A percentile compares a stretch with the other conserved stretches of the same genome.
Conservation (phyloP, 2,113 vertebrate species). For the Gambusia affinis region DNA sequence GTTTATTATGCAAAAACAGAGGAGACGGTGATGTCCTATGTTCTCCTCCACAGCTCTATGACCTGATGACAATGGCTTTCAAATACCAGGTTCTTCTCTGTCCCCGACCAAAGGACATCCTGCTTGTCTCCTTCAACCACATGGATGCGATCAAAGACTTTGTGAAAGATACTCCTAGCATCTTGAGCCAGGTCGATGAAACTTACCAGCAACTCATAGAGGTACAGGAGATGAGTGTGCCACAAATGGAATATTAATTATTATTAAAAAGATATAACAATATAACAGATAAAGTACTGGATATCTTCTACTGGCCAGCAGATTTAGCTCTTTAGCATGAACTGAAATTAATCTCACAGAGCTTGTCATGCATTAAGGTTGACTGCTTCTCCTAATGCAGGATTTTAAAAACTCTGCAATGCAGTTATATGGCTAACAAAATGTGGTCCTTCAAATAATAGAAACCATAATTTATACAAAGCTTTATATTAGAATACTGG, state of each 20-base stretch:
- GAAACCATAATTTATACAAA: too few relatives aligned
- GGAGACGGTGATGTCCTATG: not conserved
- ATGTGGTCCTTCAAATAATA: not conserved
- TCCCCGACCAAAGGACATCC: constrained; percentile 90
- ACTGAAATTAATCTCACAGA: too few relatives aligned
- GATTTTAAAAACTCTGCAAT: not conserved
- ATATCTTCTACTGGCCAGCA: too few relatives aligned
- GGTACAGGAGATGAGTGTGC: constrained; percentile 65
- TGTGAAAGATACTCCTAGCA: constrained; percentile 86
- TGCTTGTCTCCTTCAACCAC: constrained; percentile 96
- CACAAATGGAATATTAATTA: not conserved
- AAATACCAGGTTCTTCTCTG: constrained; percentile 97
- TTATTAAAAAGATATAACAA: not conserved
- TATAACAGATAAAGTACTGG: too few relatives aligned
- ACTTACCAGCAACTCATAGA: constrained; percentile 88
- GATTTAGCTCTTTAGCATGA: too few relatives aligned
- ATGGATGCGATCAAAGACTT: constrained; percentile 97
- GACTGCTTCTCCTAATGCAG: not conserved
- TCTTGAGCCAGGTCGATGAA: constrained; percentile 92
- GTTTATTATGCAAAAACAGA: constrained; percentile 15
- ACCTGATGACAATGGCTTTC: constrained; percentile 99
- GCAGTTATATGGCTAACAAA: not conserved
- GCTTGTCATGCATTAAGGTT: constrained; percentile 5
- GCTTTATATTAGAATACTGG: too few relatives aligned
- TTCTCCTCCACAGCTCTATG: constrained; percentile 87